Evolutionary conservation across 92 coral and sea anemone species (phyloP).

Genomic region (Parazoanthus atlanticus): DNA sequence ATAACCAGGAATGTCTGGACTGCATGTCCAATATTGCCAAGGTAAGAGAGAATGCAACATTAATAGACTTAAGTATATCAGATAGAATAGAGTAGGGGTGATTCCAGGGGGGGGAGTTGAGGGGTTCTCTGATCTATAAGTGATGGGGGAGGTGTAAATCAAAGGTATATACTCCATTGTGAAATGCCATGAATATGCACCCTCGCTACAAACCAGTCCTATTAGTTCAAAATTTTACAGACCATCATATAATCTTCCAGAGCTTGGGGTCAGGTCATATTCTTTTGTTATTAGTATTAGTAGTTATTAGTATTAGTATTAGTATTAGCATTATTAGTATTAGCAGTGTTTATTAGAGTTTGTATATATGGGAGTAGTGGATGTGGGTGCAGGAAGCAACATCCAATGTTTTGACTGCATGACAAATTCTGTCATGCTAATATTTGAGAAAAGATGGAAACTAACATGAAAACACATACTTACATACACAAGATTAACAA

Average conservation of each 20-base stretch:
- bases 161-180: too few species aligned
- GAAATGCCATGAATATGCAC: too few species aligned
- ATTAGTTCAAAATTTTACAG: too few species aligned
- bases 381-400: neutral
- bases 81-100: neutral
- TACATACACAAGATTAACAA: too few species aligned
- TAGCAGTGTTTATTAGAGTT: too few species aligned
- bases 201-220: too few species aligned
- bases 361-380: neutral
- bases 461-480: too few species aligned
- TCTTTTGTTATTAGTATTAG: too few species aligned
- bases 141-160: neutral
- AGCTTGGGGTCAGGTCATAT: too few species aligned
- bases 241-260: too few species aligned
- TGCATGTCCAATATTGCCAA: constrained; percentile 86
- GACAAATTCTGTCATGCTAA: neutral
- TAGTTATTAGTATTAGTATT: too few species aligned
- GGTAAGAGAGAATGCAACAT: constrained; percentile 43
- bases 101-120: neutral
- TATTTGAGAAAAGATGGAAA: neutral
- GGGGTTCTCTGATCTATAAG: neutral
- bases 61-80: neutral
- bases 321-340: too few species aligned
- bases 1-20: constrained; percentile 76
- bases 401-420: neutral